Percentiles rank a stretch among this genome's conserved stretches.
Conservation (phyloP, 2,113 vertebrate genomes). For the Rhombomys opimus region DNA sequence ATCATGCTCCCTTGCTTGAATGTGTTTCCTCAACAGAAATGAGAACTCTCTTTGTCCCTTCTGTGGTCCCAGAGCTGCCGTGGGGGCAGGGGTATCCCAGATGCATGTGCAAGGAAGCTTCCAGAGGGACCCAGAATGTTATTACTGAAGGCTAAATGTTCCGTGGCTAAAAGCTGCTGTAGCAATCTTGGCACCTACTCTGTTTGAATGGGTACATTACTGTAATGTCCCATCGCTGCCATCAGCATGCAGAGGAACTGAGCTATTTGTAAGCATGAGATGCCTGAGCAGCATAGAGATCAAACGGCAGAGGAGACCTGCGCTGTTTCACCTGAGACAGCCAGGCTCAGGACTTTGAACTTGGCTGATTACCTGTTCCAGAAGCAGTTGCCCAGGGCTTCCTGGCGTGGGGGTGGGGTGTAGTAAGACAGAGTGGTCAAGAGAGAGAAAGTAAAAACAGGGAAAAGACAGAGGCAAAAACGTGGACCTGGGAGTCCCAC, state of each 20-base stretch:
- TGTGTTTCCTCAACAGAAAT: slow-evolving; percentile 24
- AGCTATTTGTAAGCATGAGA: slow-evolving; percentile 73
- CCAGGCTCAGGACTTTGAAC: slow-evolving; percentile 20
- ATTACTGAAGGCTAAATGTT: slow-evolving; percentile 81
- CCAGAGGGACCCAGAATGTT: slow-evolving; percentile 70
- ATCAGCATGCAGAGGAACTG: slow-evolving; percentile 38
- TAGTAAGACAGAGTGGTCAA: not conserved
- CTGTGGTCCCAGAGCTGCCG: not conserved
- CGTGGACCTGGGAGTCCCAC: rapidly evolving
- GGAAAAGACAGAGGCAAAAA: rapidly evolving
- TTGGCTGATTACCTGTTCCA: slow-evolving; percentile 7
- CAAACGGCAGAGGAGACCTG: slow-evolving; percentile 25
- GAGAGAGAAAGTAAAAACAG: not conserved
- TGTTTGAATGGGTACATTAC: slow-evolving; percentile 78
- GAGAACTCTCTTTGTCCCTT: not conserved
- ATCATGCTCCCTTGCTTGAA: slow-evolving; percentile 13
- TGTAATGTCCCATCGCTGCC: slow-evolving; percentile 61
- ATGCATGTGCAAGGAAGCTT: slow-evolving; percentile 59
- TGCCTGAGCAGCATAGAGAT: slow-evolving; percentile 73
- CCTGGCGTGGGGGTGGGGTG: not conserved
- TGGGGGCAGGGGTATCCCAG: slow-evolving; percentile 47
- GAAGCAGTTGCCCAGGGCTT: not conserved
- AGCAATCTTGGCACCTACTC: slow-evolving; percentile 77
- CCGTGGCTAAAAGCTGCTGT: slow-evolving; percentile 72
- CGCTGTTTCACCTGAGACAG: slow-evolving; percentile 48